Evolutionary conservation across 2,888 invertebrate genomes (phyloP), one percentile per base, ranked within the genome.

Genomic region (Hipparchia sbordonii): DNA sequence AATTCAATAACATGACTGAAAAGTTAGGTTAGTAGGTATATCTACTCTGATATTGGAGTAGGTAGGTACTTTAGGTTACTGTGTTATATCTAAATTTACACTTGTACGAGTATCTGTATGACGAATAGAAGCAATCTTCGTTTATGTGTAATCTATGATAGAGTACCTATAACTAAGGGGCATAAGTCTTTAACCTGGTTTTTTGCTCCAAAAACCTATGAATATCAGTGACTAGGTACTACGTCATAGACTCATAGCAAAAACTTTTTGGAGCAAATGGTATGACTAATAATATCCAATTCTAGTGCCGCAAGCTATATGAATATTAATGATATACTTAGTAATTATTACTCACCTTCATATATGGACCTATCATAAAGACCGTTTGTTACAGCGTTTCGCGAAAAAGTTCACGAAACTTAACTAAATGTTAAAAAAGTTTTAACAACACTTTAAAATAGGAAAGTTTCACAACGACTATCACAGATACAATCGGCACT

Each of bases 331-430:
- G 6, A 45, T 5, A 65, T 33, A 33, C 33, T 23, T 33, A 23
- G 10, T 57, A 33, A 9, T 8, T 33, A 51, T 78, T 61, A 91
- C 93, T 92, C 84, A 93, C 93, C 93, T 93, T 93, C 93, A 93
- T 93, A 89, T 92, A 90, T 87, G 93, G 93, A 87, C 93, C 93
- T 93, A 92, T 93, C 93, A 93, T 93, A 93, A 92, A 93, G 93
- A 92, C 87, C 81, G 82, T 85, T 87, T 90, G 86, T 80, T 78
- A 78, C 76, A 84, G 84, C 82, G 91, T 87, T 90, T 86, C 92
- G 92, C 91, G 92, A 93, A 93, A 79, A 82, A 88, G 89, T 91
- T 90, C 93, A 93, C 93, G 91, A 92, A 93, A 92, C 89, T 78
- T 79, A 74, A 80, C 79, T 79, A 81, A 81, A 77, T 75, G 78